Conservation (phyloP, 2,888 invertebrate species). For the Tigriopus californicus region DNA sequence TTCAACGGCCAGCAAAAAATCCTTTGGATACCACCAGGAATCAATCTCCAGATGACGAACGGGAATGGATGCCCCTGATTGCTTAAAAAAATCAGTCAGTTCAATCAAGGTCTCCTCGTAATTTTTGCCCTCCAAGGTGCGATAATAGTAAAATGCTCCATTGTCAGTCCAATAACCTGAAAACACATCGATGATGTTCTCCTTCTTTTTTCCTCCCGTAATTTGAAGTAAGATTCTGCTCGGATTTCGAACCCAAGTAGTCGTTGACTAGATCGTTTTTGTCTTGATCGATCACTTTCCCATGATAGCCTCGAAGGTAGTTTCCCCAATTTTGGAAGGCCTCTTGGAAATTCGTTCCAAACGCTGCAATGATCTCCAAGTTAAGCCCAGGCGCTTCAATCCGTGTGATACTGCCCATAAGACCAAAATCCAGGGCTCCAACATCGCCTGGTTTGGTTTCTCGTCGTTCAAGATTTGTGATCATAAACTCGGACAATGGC, state of each 20-base stretch:
- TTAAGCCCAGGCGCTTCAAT: background rate
- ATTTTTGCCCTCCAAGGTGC: constrained; percentile 14
- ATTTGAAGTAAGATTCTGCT: background rate
- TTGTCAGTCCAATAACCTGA: constrained; percentile 18
- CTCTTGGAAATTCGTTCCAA: background rate
- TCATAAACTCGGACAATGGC: constrained; percentile 11
- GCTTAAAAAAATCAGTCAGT: constrained; percentile 10
- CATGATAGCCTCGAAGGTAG: background rate
- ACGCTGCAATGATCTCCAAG: background rate
- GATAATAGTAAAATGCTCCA: constrained; percentile 18
- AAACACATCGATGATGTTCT: background rate
- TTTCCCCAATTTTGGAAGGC: constrained; percentile 1
- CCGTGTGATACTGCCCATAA: background rate
- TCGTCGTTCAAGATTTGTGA: background rate
- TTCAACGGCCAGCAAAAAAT: constrained; percentile 16
- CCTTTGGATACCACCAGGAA: constrained; percentile 19
- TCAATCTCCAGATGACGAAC: constrained; percentile 16
- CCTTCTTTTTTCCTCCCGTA: no score
- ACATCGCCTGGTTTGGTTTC: background rate
- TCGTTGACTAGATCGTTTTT: background rate
- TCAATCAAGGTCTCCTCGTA: constrained; percentile 16
- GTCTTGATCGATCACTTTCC: background rate
- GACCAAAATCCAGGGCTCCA: background rate
- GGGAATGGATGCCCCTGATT: background rate
- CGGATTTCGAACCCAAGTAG: background rate